Percentiles rank a stretch among this genome's conserved stretches.
phyloP scores from a whole-genome alignment of 2,888 invertebrate genomes.

The Griposia aprilina region DNA sequence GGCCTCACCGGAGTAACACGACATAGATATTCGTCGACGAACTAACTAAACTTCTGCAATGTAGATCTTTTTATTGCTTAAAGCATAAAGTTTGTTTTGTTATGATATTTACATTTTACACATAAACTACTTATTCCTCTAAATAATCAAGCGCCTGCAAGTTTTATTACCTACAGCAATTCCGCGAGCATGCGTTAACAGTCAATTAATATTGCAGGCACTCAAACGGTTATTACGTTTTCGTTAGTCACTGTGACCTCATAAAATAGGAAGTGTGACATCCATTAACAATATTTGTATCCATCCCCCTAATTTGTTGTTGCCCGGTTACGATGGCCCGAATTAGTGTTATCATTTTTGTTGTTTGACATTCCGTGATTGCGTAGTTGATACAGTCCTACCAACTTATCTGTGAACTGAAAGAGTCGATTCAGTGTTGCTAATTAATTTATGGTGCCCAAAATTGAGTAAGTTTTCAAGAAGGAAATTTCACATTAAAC shows the following conservation, averaged over 20 bases:
- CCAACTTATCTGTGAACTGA: too few relatives aligned
- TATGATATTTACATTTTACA: background rate
- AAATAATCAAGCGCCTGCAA: conserved; percentile 20
- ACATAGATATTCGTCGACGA: background rate
- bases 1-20: background rate
- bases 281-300: conserved; percentile 59
- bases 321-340: conserved; percentile 60
- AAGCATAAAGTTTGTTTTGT: background rate
- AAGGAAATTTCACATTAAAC: too few relatives aligned
- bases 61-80: background rate
- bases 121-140: background rate
- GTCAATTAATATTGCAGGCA: conserved; percentile 30
- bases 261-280: conserved; percentile 44
- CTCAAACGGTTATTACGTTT: conserved; percentile 45
- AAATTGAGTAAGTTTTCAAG: too few relatives aligned
- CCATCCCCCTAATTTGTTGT: conserved; percentile 60
- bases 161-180: conserved; percentile 32
- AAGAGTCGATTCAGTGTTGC: too few relatives aligned
- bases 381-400: conserved; percentile 6
- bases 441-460: too few relatives aligned
- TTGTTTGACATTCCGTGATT: conserved; percentile 40
- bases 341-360: conserved; percentile 65
- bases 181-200: conserved; percentile 1
- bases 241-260: conserved; percentile 60
- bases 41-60: background rate